Conservation (phyloP, 1,140 invertebrate species). For the Thereuonema tuberculata region DNA sequence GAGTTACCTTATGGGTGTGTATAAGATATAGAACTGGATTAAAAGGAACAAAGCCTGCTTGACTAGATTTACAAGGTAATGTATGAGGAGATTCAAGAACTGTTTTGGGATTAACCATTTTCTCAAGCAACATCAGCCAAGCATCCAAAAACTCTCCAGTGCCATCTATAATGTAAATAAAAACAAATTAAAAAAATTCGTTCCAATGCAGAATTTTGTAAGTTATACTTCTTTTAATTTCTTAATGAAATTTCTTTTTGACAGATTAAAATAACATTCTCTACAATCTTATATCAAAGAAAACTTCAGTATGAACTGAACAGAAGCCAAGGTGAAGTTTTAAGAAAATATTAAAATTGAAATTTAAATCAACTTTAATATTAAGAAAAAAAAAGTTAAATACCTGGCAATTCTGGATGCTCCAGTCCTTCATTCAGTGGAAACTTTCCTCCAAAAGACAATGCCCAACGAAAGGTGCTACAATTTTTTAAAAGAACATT, state of each 20-base stretch:
- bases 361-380: no score
- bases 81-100: conserved; percentile 68
- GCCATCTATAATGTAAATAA: conserved; percentile 28
- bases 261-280: no score
- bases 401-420: conserved; percentile 41
- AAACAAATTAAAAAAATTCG: conserved; percentile 5
- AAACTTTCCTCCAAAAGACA: conserved; percentile 47
- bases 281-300: no score
- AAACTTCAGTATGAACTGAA: no score
- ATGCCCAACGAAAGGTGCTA: conserved; percentile 61
- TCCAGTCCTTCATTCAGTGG: conserved; percentile 43
- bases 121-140: conserved; percentile 71
- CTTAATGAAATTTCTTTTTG: no score
- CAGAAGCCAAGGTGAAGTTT: no score
- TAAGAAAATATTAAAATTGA: no score
- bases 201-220: no score
- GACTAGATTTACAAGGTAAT: conserved; percentile 44
- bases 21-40: conserved; percentile 63
- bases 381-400: no score
- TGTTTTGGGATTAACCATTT: conserved; percentile 74
- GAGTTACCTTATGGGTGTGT: conserved; percentile 53
- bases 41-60: conserved; percentile 40
- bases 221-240: no score
- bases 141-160: conserved; percentile 72
- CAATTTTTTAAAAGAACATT: not conserved